phyloP scores from a whole-genome alignment of 2,113 vertebrate species.

The Ardeotis arabs region DNA sequence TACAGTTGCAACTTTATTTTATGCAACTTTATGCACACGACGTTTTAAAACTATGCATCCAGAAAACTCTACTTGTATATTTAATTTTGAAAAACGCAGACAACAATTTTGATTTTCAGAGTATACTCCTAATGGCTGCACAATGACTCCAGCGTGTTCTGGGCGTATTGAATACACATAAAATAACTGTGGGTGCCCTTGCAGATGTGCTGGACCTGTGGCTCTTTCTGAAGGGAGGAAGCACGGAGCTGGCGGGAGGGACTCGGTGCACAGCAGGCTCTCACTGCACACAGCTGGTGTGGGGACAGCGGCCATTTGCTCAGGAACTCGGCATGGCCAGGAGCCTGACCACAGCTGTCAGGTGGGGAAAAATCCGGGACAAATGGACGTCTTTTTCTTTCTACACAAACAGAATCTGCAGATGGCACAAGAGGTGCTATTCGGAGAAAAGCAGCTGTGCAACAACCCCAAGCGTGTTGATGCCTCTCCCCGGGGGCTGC shows the following conservation, averaged over 20 bases:
- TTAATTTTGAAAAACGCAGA: not conserved
- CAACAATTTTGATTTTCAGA: not conserved
- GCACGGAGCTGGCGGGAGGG: too few relatives aligned
- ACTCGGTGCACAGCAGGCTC: rapidly evolving
- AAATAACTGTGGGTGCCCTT: not conserved
- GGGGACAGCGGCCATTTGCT: not conserved
- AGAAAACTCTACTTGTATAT: not conserved
- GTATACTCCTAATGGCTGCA: not conserved
- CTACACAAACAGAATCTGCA: not conserved
- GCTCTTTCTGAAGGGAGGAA: not conserved
- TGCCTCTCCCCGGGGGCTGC: not conserved
- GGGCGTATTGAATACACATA: rapidly evolving
- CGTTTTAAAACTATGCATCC: not conserved
- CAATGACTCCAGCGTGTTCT: rapidly evolving
- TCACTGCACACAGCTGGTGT: rapidly evolving
- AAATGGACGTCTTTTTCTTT: rapidly evolving
- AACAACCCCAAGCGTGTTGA: rapidly evolving
- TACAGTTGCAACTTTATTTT: not conserved
- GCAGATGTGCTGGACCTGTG: rapidly evolving
- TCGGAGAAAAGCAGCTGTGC: not conserved
- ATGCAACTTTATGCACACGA: not conserved
- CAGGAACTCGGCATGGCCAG: rapidly evolving
- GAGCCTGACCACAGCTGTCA: not conserved
- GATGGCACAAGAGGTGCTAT: not conserved
- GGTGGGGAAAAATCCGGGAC: rapidly evolving